Evolutionary conservation across 2,888 invertebrate species (phyloP), one percentile per base, ranked within the genome.

Genomic region (Brenthis daphne): DNA sequence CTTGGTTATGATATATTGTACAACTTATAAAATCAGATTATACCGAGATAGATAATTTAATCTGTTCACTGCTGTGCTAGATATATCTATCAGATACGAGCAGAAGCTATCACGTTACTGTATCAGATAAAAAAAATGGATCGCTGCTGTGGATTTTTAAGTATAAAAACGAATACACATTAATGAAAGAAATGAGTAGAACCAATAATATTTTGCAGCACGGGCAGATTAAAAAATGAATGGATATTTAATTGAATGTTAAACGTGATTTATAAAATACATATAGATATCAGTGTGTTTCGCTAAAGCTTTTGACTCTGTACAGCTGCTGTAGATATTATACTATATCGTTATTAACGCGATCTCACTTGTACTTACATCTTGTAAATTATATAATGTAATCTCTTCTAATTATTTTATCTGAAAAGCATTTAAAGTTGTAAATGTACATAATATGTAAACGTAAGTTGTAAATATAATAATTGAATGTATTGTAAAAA

Each of bases 381-480:
- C 70, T 72, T 76, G 74, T 76, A 76, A 70, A 73, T 71, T 70
- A 66, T 70, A 60, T 81, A 85, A 83, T 85, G 82, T 81, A 85
- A 79, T 80, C 80, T 84, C 77, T 83, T 68, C 53, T 65, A 69
- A 64, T 73, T 69, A 66, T 68, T 73, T 70, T 72, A 71, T 73
- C 74, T 70, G 65, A 72, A 60, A 73, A 70, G 79, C 79, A 77
- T 74, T 68, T 77, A 85, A 82, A 78, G 76, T 81, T 91, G 88
- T 89, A 89, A 86, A 89, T 89, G 87, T 80, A 68, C 48, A 67
- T 67, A 37, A 67, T 67, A 37, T 65, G 77, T 79, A 76, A 74
- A 76, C 74, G 75, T 90, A 90, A 89, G 88, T 83, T 92, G 92
- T 92, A 92, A 88, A 92, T 92, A 90, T 79, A 80, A 79, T 80